Evolutionary conservation across 1,140 invertebrate genomes (phyloP).

Genomic region (Phenacoccus solenopsis): DNA sequence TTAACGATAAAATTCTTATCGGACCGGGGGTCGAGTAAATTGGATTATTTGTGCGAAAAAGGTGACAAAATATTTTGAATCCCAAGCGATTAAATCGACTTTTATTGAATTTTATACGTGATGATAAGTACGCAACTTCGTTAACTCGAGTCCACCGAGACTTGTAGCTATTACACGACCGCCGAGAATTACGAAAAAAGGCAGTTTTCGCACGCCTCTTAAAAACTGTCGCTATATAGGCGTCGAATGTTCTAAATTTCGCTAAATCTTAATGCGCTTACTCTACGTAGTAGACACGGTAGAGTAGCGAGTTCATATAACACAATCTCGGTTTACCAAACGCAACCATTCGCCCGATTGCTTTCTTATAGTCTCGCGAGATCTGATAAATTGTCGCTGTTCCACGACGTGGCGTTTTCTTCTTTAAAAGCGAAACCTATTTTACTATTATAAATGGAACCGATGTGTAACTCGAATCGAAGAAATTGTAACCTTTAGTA

Average conservation of each 20-base stretch:
- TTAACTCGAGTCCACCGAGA: neutral
- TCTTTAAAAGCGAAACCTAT: neutral
- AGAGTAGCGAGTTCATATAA: neutral
- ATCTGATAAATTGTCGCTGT: neutral
- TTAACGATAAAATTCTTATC: too few relatives aligned
- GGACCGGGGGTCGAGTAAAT: too few relatives aligned
- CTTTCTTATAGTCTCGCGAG: neutral
- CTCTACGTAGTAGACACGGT: too few relatives aligned
- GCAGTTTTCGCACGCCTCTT: neutral
- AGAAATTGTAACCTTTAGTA: neutral
- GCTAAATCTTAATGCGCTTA: neutral
- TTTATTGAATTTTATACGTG: neutral
- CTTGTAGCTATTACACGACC: neutral
- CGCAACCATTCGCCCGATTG: neutral
- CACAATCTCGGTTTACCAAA: neutral
- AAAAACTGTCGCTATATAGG: neutral
- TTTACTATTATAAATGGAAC: neutral
- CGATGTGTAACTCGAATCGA: neutral
- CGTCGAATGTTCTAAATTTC: neutral
- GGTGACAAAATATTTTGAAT: neutral
- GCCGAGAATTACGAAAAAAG: neutral
- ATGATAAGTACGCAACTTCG: neutral
- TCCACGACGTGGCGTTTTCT: neutral
- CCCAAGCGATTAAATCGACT: neutral
- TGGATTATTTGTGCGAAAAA: too few relatives aligned